These are phyloP conservation scores for Apomyelois bistriatella DNA, from an alignment of 2,888 invertebrate genomes.

Conservation along the genomic window DNA sequence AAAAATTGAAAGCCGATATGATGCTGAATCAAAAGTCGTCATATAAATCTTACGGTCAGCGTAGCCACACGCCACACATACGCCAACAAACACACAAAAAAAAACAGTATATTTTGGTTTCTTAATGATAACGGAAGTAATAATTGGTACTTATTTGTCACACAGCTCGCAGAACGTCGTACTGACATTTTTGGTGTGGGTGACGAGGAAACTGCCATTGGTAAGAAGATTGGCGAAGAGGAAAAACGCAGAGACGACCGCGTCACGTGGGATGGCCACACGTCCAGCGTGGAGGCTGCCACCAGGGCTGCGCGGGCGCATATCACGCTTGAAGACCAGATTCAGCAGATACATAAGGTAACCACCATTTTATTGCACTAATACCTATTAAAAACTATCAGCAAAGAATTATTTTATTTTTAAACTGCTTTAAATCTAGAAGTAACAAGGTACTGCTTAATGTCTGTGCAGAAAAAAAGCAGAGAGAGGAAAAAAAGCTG, in stretches of 20 bases:
- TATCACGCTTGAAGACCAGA: conserved; percentile 97
- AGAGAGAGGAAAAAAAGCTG: no score
- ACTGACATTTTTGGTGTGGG: conserved; percentile 99
- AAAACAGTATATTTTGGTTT: not conserved
- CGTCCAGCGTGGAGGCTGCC: conserved; percentile 97
- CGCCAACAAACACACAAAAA: no score
- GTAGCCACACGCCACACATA: no score
- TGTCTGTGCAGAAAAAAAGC: no score
- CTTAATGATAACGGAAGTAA: not conserved
- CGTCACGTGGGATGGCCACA: conserved; percentile 99
- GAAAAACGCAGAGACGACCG: conserved; percentile 92
- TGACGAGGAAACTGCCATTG: conserved; percentile 99
- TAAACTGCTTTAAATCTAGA: no score
- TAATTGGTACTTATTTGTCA: not conserved
- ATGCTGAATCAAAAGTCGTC: no score
- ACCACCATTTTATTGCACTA: no score
- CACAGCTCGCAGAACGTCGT: conserved; percentile 94
- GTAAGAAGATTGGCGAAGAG: conserved; percentile 97
- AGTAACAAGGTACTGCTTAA: no score
- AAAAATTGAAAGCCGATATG: no score
- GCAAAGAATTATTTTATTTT: no score
- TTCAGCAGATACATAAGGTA: conserved; percentile 97
- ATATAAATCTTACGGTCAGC: no score
- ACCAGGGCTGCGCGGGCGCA: conserved; percentile 96
- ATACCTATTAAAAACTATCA: no score